Conservation (phyloP, 2,797 vertebrate species). For the Novumbra hubbsi region DNA sequence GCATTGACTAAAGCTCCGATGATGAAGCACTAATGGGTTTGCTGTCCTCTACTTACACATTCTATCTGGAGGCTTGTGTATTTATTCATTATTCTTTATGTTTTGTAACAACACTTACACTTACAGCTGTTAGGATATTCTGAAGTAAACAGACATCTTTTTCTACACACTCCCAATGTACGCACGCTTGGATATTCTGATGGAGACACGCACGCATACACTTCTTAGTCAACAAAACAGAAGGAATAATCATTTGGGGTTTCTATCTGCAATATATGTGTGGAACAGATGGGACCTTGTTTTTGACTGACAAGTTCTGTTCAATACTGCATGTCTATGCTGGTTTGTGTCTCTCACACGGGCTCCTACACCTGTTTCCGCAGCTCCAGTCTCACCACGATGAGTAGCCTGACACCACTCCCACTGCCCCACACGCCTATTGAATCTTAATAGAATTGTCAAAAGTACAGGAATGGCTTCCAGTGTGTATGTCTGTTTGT, state of each 20-base stretch:
- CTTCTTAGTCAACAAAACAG: slow-evolving; percentile 29
- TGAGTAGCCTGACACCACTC: slow-evolving; percentile 65
- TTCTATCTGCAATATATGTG: slow-evolving; percentile 23
- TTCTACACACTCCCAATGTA: not conserved
- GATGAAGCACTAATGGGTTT: slow-evolving; percentile 16
- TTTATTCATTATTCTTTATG: not conserved
- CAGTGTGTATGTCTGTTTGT: not conserved
- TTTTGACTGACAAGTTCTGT: not conserved
- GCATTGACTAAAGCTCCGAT: slow-evolving; percentile 1
- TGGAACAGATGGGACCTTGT: slow-evolving; percentile 41
- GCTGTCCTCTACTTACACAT: slow-evolving; percentile 24
- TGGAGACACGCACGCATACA: not conserved
- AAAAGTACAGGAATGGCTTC: slow-evolving; percentile 31
- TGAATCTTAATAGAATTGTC: slow-evolving; percentile 64
- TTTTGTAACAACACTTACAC: slow-evolving; percentile 21
- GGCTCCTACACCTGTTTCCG: slow-evolving; percentile 50
- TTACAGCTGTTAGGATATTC: slow-evolving; percentile 16
- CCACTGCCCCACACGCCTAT: slow-evolving; percentile 47
- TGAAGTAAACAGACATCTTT: not conserved
- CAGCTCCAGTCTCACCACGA: slow-evolving; percentile 53
- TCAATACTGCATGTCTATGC: not conserved
- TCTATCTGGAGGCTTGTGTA: slow-evolving; percentile 21
- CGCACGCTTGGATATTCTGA: not conserved
- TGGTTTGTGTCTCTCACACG: slow-evolving; percentile 22
- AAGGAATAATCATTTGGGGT: slow-evolving; percentile 38